phyloP scores from a whole-genome alignment of 1,140 invertebrate species.

The Micrasema minimum region DNA sequence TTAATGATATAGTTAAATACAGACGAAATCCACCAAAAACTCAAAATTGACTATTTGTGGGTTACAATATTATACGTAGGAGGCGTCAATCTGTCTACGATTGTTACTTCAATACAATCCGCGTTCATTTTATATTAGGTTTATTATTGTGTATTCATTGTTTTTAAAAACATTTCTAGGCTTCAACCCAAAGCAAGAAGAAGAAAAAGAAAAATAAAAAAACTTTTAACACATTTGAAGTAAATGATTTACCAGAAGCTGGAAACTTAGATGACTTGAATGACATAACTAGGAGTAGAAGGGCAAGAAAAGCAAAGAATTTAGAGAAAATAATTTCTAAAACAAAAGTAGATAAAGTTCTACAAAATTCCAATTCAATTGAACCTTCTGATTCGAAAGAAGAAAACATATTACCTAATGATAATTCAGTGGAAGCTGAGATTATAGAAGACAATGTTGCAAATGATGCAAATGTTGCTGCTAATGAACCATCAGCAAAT shows the following conservation, averaged over 20 bases:
- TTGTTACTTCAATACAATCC: too few species aligned
- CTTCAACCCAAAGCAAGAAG: constrained; percentile 50
- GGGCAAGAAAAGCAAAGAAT: constrained; percentile 62
- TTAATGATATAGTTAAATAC: too few species aligned
- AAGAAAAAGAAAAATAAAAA: constrained; percentile 68
- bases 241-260: constrained; percentile 63
- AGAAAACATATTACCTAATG: constrained; percentile 49
- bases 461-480: not conserved
- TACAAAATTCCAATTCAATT: not conserved
- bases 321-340: constrained; percentile 58
- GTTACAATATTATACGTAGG: too few species aligned
- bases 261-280: constrained; percentile 66
- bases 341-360: constrained; percentile 56
- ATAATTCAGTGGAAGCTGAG: too few species aligned
- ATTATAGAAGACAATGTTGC: constrained; percentile 52
- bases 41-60: too few species aligned
- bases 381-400: constrained; percentile 51
- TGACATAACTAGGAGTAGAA: constrained; percentile 57
- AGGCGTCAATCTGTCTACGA: too few species aligned
- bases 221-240: constrained; percentile 57
- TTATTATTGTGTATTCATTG: too few species aligned
- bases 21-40: too few species aligned
- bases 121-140: too few species aligned
- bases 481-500: constrained; percentile 5
- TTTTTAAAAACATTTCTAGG: too few species aligned